Base-by-base conservation (phyloP, 2,113 vertebrate species). In the Steatornis caripensis region DNA sequence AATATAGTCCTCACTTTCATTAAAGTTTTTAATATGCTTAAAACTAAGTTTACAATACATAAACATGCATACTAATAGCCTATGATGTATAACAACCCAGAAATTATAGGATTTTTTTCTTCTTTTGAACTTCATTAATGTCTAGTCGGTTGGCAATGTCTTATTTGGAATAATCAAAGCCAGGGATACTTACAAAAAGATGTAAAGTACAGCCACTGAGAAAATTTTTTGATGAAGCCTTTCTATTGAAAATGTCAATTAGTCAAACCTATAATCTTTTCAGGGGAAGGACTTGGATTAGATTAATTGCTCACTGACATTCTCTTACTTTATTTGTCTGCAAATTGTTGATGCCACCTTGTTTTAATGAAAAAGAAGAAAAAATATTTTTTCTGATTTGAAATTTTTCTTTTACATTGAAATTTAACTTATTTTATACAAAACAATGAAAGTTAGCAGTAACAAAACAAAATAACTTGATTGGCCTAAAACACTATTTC, bases 341-440 rank as follows among this genome's bases (percentile, higher is more conserved):
- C 5, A 81, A 80, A 84, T 64, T 69, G 12, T 69, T 51, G 26
- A 26, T 7, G 1, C 4, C 6, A 41, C 11, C 36, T 29, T 66
- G 5, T 70, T 80, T 51, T 70, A 7, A 61, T 41, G 29, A 77
- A 64, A 68, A 71, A 71, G 51, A 10, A 4, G 2, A n/a, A 49
- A 46, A 39, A 39, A 4, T 3, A 2, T 5, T 29, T 6, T 46
- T n/a, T n/a, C 15, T 34, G 1, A 18, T 68, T 43, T 57, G 1
- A 41, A n/a, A 8, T 34, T 46, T 54, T 71, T 57, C 8, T 39
- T 75, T 2, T 49, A 3, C 13, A 23, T 62, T 77, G 2, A 62
- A 27, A 48, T 71, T 45, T 36, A 57, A 24, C 12, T 8, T 30
- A 17, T 58, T 90, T 72, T 77, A 46, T 69, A 4, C 5, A n/a